phyloP scores from a whole-genome alignment of 1,140 invertebrate species.

The Neotoxoptera formosana region DNA sequence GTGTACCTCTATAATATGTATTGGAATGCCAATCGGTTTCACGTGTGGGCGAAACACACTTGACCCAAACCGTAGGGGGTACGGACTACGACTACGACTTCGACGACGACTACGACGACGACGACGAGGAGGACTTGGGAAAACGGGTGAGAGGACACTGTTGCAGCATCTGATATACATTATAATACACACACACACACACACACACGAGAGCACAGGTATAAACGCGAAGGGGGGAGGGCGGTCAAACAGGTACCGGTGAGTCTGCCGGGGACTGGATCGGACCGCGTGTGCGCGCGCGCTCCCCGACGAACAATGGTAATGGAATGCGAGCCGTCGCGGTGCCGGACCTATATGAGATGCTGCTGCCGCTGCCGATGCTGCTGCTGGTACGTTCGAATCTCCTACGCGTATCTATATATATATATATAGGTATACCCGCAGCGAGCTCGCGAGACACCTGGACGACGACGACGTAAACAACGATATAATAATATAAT shows the following conservation, averaged over 20 bases:
- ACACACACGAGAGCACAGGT: neutral
- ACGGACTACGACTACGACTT: neutral
- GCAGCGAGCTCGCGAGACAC: slow-evolving; percentile 21
- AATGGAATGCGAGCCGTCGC: slow-evolving; percentile 48
- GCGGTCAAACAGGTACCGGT: slow-evolving; percentile 56
- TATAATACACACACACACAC: neutral
- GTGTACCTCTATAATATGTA: neutral
- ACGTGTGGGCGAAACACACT: slow-evolving; percentile 56
- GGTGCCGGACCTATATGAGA: neutral
- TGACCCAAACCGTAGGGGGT: slow-evolving; percentile 58
- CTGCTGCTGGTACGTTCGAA: neutral
- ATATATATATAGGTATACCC: no score
- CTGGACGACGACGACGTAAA: slow-evolving; percentile 55
- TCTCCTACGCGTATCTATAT: neutral
- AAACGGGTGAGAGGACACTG: neutral
- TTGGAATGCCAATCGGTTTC: slow-evolving; percentile 57
- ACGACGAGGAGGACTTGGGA: no score
- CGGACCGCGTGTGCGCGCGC: neutral
- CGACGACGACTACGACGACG: no score
- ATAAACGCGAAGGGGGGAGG: no score
- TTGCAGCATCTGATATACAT: neutral
- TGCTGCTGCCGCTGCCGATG: neutral
- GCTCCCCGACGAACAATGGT: slow-evolving; percentile 47
- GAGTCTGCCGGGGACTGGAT: slow-evolving; percentile 56
- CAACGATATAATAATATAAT: slow-evolving; percentile 14